Evolutionary conservation across 1,140 invertebrate species (phyloP), one percentile per base, ranked within the genome.

Genomic region (Triops cancriformis): DNA sequence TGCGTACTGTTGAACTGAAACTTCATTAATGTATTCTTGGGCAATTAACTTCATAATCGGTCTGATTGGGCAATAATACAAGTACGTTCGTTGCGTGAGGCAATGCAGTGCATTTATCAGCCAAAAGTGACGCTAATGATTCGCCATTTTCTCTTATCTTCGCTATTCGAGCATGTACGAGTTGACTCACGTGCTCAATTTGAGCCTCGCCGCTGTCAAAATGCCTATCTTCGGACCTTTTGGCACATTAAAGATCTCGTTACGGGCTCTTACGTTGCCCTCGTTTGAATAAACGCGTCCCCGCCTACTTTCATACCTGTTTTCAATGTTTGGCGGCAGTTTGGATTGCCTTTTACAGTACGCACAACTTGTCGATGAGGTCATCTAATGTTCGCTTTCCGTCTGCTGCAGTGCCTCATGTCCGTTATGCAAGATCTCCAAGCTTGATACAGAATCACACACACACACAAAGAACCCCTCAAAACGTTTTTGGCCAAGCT

Each of bases 251-350:
- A 23, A 23, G 51, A 64, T 64, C 51, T 18, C 14, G 51, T 64
- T 18, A 64, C 51, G 51, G 51, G 51, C 51, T 6, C 51, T 6
- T 64, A 64, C 14, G 23, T 37, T 64, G 51, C 51, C 14, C 51
- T 64, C 51, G 14, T 64, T 64, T 64, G 51, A 64, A 64, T 64
- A 64, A 18, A 18, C 23, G 7, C 7, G 51, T 4, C 7, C 51
- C 51, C 51, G n/a, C 51, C 51, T 23, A 64, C 51, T 64, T 64
- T 64, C 51, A 64, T 64, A 64, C 51, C 51, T 64, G 51, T 64
- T 64, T 64, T 23, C 18, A 64, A 18, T 64, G 51, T 64, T 64
- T 64, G 18, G 51, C 51, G 51, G 51, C 51, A 64, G 51, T 64
- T 64, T 18, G 10, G 51, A 64, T 64, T 64, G 51, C 51, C 51